Evolutionary conservation across 2,888 invertebrate genomes (phyloP), one percentile per base, ranked within the genome.

Genomic region (Ceraclea dissimilis): DNA sequence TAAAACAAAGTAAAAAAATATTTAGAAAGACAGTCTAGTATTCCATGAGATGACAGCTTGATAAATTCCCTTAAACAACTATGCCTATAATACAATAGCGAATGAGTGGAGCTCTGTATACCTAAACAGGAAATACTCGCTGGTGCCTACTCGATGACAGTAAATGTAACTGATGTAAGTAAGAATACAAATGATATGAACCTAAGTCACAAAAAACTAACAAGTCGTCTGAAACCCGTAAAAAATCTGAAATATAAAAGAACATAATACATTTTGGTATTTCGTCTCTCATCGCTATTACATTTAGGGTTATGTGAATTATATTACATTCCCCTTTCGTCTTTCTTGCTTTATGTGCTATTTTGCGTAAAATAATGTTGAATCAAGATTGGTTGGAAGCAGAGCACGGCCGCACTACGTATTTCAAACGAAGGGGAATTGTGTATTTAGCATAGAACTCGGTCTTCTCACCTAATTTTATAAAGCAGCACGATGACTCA

Each of bases 1-100:
- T 26, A 26, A 26, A 26, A 26, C 26, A 26, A 26, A 26, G 26
- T 26, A 26, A 26, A 26, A 26, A 26, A 26, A 26, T 26, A 26
- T 26, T 26, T 26, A 10, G 26, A 26, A n/a, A 43, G 43, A 13
- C 43, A 5, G 17, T 17, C 43, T 16, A 13, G 17, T 16, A 16
- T 43, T 43, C 43, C 20, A 19, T 47, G 47, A 56, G 56, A 56
- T 56, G 56, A 56, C 56, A 56, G 47, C 26, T 56, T 56, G 56
- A 56, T 56, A 56, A 56, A 56, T 56, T 56, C 48, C 34, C 31
- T 31, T 51, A 44, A 52, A 33, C 56, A 21, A 47, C 55, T 51
- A 50, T 19, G 34, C 44, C 19, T 10, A n/a, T n/a, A n/a, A n/a
- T n/a, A 33, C 13, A 5, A 43, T 17, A 17, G n/a, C 13, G 4